Base-by-base conservation (phyloP, 2,888 invertebrate species). In the Gastrophysa polygoni region DNA sequence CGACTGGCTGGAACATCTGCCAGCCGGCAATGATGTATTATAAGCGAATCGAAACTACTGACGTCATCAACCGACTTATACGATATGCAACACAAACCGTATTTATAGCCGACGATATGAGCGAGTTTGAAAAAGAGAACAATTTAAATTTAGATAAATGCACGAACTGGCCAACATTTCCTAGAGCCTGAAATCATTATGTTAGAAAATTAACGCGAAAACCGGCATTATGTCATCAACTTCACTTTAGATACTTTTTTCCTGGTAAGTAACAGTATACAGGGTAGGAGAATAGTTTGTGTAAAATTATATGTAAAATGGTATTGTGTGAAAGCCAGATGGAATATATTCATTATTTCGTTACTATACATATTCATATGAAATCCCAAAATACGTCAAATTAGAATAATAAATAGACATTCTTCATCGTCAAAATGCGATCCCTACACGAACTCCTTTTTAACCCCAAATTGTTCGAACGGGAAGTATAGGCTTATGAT, bases 81-180 rank as follows among this genome's bases (percentile, higher is more conserved):
- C 66, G 69, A 71, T 71, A 68, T 72, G 72, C 72, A 72, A 71
- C 68, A 68, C 64, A 64, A 68, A 61, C 68, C 64, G 69, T 72
- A 72, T 72, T 72, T 69, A 71, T 72, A 70, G 68, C 63, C 46
- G 63, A n/a, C 68, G 63, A 72, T 68, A 68, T 71, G 68, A 70
- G 69, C 65, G 66, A 38, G 38, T 32, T 32, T 71, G 69, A 64
- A 69, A 68, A 70, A 70, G 69, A 66, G 68, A 66, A 66, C 55
- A 54, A 57, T 66, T 69, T 70, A 71, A 68, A 59, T 69, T 68
- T 71, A 71, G 70, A 67, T n/a, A n/a, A n/a, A n/a, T 54, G 47
- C 52, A 64, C 56, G 43, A 65, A 68, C 68, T 67, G 69, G 66
- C 57, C 61, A 60, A 58, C 62, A 32, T 48, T 57, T 61, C 55